Evolutionary conservation across 1,140 invertebrate genomes (phyloP).

Genomic region (Trichonephila inaurata): DNA sequence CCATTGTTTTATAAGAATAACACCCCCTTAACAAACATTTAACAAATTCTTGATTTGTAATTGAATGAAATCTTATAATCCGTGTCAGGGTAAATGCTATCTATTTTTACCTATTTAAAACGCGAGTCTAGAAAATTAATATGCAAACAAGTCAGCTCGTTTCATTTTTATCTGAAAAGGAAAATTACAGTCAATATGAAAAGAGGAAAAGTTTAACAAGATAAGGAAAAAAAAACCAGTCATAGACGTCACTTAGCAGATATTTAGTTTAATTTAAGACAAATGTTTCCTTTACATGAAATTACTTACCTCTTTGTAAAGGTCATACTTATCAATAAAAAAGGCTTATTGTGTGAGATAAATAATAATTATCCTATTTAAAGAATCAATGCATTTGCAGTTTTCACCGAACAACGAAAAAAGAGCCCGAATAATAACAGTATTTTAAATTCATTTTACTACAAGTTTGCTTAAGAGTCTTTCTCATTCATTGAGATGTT

Average conservation of each 20-base stretch:
- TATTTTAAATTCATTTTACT: too few species aligned
- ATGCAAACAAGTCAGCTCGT: background rate
- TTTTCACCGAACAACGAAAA: too few species aligned
- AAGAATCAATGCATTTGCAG: too few species aligned
- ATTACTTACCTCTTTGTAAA: background rate
- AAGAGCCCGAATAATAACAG: too few species aligned
- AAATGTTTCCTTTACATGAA: background rate
- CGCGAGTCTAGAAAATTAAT: too few species aligned
- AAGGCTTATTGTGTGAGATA: background rate
- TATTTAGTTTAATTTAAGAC: background rate
- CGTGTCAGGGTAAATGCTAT: background rate
- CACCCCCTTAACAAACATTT: too few species aligned
- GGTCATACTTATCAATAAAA: background rate
- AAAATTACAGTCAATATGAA: background rate
- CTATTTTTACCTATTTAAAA: background rate
- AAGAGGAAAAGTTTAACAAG: constrained; percentile 30
- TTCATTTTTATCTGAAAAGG: background rate
- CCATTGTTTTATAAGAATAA: too few species aligned
- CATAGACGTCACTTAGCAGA: background rate
- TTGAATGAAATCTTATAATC: too few species aligned
- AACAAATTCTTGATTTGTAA: too few species aligned
- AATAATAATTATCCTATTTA: too few species aligned
- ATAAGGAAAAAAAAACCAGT: background rate
- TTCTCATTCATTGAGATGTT: too few species aligned
- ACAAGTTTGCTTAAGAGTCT: too few species aligned